phyloP scores from a whole-genome alignment of 2,888 invertebrate species.

The Leptura quadrifasciata region DNA sequence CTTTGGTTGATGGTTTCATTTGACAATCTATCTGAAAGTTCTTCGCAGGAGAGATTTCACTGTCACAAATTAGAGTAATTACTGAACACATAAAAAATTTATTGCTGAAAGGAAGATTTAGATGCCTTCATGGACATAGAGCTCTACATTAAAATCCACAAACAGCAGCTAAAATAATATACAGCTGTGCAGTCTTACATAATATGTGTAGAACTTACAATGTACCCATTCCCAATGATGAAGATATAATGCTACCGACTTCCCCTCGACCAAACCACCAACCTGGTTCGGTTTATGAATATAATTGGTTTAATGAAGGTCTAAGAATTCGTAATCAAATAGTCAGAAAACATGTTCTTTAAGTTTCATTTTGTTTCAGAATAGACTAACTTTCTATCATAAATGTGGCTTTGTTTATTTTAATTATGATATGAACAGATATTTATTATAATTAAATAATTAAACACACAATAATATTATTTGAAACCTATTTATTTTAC shows the following conservation, averaged over 20 bases:
- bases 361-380: not conserved
- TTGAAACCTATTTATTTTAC: too few species aligned
- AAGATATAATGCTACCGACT: not conserved
- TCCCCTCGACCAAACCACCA: not conserved
- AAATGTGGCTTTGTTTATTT: too few species aligned
- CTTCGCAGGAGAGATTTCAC: not conserved
- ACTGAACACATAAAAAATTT: not conserved
- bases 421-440: too few species aligned
- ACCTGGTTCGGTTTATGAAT: not conserved
- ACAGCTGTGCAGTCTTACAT: not conserved
- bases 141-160: not conserved
- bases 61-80: not conserved
- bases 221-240: not conserved
- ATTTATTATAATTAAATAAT: too few species aligned
- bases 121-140: constrained; percentile 8
- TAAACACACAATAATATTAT: too few species aligned
- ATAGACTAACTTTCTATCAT: too few species aligned
- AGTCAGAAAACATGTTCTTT: not conserved
- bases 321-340: not conserved
- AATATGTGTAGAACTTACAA: not conserved
- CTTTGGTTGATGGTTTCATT: constrained; percentile 12
- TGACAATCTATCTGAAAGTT: not conserved
- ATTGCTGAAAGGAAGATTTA: constrained; percentile 2
- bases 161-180: not conserved
- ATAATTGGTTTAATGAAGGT: not conserved